phyloP scores from a whole-genome alignment of 2,113 vertebrate species.

The Melanotaenia duboulayi region DNA sequence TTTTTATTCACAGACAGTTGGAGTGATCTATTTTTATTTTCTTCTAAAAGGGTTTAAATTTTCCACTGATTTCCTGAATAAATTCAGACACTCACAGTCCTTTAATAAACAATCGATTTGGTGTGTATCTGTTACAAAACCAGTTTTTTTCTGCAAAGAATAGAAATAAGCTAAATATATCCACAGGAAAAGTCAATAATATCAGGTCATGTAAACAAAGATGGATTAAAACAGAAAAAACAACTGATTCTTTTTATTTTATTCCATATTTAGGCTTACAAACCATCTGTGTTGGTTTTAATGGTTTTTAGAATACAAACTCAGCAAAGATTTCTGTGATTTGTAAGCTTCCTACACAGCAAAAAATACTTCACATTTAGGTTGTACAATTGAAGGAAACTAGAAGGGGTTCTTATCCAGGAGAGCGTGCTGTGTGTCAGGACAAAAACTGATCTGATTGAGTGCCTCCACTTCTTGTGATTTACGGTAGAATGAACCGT shows the following conservation, averaged over 20 bases:
- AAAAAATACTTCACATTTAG: constrained; percentile 9
- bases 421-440: constrained; percentile 11
- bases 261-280: background rate
- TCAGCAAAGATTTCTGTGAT: constrained; percentile 31
- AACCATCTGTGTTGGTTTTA: background rate
- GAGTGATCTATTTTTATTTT: background rate
- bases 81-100: background rate
- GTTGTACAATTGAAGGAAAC: constrained; percentile 74
- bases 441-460: constrained; percentile 30
- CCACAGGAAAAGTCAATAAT: background rate
- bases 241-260: too few species aligned
- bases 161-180: background rate
- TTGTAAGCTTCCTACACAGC: background rate
- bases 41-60: too few species aligned
- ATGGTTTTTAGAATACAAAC: background rate
- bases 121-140: background rate
- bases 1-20: too few species aligned
- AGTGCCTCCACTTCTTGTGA: constrained; percentile 34
- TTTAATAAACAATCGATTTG: too few species aligned
- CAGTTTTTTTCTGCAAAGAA: background rate
- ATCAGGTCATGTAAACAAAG: too few species aligned
- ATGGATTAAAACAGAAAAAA: too few species aligned
- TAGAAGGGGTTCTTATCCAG: background rate
- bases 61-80: background rate
- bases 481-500: constrained; percentile 52